Evolutionary conservation across 1,140 invertebrate genomes (phyloP), one percentile per base, ranked within the genome.

Genomic region (Cephus cinctus): DNA sequence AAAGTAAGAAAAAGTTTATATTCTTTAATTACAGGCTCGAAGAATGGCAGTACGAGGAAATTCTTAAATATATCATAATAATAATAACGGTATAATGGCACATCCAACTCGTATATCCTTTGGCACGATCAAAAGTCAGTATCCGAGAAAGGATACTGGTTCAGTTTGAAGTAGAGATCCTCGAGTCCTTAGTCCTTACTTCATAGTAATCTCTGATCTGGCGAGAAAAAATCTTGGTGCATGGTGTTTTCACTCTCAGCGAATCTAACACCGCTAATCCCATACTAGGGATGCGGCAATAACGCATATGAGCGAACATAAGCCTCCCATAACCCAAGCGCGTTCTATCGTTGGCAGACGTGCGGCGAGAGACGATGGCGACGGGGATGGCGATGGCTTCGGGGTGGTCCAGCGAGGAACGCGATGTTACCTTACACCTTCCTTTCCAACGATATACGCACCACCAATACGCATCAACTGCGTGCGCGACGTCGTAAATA

Each of bases 391-490:
- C 35, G 45, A 60, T 46, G 48, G 23, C 55, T 66, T 57, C 59
- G 50, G 59, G 68, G 68, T 71, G 66, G 66, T 69, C 65, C 46
- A 12, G 41, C n/a, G 31, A 23, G 52, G 56, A 51, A 52, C 48
- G 35, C 56, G 58, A 57, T 58, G 54, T 65, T 64, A 64, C 48
- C 54, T 67, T 63, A 64, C 54, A 61, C 48, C 54, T 58, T 51
- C 40, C 20, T 36, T 9, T 20, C 44, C 32, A 41, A 52, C 54
- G 53, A 67, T 68, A 68, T 72, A 67, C 58, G 55, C 61, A 61
- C 51, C 63, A 61, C 61, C 63, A 68, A 68, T 65, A 63, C 61
- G 58, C 63, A 69, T 71, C 70, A 61, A 64, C 59, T 61, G 62
- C 43, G 48, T 42, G 47, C 52, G 58, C 56, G 59, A 57, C 56